phyloP scores from a whole-genome alignment of 2,888 invertebrate species.

The Anoplius nigerrimus region DNA sequence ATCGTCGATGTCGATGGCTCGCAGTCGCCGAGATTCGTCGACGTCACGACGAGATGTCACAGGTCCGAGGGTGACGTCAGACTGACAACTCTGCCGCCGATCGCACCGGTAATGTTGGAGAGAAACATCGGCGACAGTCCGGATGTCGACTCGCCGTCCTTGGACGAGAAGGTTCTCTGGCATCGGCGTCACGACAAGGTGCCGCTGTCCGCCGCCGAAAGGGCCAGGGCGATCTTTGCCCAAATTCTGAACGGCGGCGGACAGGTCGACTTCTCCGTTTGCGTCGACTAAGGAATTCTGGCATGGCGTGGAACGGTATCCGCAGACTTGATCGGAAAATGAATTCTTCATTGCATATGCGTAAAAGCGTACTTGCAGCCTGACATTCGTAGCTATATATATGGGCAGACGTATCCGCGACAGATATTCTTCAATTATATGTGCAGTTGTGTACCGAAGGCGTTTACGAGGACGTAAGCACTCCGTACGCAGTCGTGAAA shows the following conservation, averaged over 20 bases:
- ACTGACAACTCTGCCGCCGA: slow-evolving; percentile 35
- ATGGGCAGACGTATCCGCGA: neutral
- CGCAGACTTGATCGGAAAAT: too few relatives aligned
- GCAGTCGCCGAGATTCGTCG: slow-evolving; percentile 17
- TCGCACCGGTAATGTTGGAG: slow-evolving; percentile 11
- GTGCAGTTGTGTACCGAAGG: too few relatives aligned
- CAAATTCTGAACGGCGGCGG: slow-evolving; percentile 64
- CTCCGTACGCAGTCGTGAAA: neutral
- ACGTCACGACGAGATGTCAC: slow-evolving; percentile 52
- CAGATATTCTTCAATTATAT: too few relatives aligned
- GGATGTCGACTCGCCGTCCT: slow-evolving; percentile 34
- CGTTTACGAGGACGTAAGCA: too few relatives aligned
- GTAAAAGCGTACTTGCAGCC: too few relatives aligned
- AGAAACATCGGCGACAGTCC: slow-evolving; percentile 19
- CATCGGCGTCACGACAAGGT: slow-evolving; percentile 15
- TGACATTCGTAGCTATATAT: neutral
- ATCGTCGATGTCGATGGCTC: slow-evolving; percentile 20
- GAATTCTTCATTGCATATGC: too few relatives aligned
- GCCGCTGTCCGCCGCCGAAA: slow-evolving; percentile 49
- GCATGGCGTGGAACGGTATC: neutral
- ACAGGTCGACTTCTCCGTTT: slow-evolving; percentile 46
- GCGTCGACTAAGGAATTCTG: slow-evolving; percentile 22
- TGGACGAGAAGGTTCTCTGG: slow-evolving; percentile 22
- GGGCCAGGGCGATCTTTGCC: slow-evolving; percentile 68
- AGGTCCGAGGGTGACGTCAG: slow-evolving; percentile 65